These are phyloP conservation scores for Seriola dumerili DNA, from an alignment of 2,113 vertebrate species.

Conservation along the genomic window DNA sequence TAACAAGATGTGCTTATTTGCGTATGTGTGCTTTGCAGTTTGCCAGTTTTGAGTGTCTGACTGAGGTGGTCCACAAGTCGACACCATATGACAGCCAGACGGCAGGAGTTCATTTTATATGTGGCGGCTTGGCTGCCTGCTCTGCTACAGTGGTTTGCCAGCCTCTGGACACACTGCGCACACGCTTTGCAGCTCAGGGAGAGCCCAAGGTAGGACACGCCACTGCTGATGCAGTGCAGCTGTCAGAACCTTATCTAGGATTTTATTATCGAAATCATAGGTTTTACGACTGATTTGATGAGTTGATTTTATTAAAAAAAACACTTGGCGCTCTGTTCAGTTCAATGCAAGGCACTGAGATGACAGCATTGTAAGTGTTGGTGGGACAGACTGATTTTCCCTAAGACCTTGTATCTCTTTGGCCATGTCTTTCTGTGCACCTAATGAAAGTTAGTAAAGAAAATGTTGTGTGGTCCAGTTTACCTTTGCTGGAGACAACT, in stretches of 20 bases:
- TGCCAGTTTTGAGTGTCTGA: conserved; percentile 90
- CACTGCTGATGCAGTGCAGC: background rate
- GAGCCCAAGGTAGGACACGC: conserved; percentile 91
- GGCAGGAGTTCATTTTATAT: conserved; percentile 90
- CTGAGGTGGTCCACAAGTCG: conserved; percentile 85
- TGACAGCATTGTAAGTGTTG: too few species aligned
- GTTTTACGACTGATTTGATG: too few species aligned
- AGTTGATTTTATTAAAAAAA: too few species aligned
- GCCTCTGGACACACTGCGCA: conserved; percentile 93
- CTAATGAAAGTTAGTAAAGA: too few species aligned
- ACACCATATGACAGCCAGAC: conserved; percentile 79
- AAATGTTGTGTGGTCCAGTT: too few species aligned
- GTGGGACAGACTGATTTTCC: too few species aligned
- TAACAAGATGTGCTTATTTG: background rate
- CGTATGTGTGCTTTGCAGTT: conserved; percentile 84
- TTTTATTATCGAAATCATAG: background rate
- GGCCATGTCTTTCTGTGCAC: too few species aligned
- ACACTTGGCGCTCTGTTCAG: too few species aligned
- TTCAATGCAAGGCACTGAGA: too few species aligned
- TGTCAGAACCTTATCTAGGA: background rate
- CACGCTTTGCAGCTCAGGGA: conserved; percentile 96
- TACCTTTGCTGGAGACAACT: too few species aligned
- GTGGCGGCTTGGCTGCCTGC: conserved; percentile 92
- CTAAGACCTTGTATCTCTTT: too few species aligned
- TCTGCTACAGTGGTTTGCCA: conserved; percentile 89